Base-by-base conservation (phyloP, 2,888 invertebrate genomes). In the Andrena bicolor region DNA sequence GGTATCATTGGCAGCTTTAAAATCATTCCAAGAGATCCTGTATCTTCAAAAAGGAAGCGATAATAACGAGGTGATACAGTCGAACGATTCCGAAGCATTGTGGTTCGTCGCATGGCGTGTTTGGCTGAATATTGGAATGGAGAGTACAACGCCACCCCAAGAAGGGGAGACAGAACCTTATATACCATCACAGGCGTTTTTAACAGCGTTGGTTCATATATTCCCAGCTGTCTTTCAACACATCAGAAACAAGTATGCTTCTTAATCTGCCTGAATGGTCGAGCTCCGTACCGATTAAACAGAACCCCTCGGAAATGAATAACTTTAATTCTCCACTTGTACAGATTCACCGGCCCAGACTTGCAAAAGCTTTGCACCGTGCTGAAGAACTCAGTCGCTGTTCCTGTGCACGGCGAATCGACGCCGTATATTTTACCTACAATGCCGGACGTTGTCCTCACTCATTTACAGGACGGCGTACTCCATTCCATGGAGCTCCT, bases 11-110 rank as follows among this genome's bases (percentile, higher is more conserved):
- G 98, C 99, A 2, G 99, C 99, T 0, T 94, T 99, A 7, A 99
- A 99, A 94, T 98, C 99, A 16, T 98, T 99, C 94, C 99, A 99
- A 95, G 99, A 99, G 94, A 98, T 99, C 88, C 95, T 99, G 87
- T 96, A 97, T 89, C 91, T 95, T 63, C 96, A 96, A 89, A 96
- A 96, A 91, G 95, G 94, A 87, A 90, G 90, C 61, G 94, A 95
- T 77, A 94, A 93, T 91, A 94, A 84, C 23, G 92, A 92, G 65
- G 88, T 89, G 20, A 88, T 90, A 13, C 93, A 91, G 56, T 90
- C 94, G 2, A 93, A 95, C 90, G 95, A 95, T 88, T 91, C 93
- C 0, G 94, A 95, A 91, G 95, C 96, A 86, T 95, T 97, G 90
- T 98, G 98, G 98, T 95, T 95, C 58, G 96, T 96, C 72, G 98